Conservation (phyloP, 2,888 invertebrate species). For the Unio delphinus region DNA sequence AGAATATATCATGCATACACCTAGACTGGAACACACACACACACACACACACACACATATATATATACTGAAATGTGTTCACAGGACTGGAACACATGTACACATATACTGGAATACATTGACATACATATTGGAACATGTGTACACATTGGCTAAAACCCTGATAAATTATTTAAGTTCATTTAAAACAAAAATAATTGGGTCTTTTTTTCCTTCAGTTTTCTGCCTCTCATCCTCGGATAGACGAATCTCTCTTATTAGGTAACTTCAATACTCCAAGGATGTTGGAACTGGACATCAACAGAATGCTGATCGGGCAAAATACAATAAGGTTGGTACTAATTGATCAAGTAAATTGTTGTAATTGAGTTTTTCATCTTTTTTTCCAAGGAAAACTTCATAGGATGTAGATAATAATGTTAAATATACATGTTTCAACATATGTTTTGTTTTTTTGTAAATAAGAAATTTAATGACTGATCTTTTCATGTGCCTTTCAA, state of each 20-base stretch:
- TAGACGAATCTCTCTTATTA: constrained; percentile 2
- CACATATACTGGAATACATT: too few species aligned
- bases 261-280: constrained; percentile 61
- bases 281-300: constrained; percentile 69
- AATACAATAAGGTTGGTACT: constrained; percentile 66
- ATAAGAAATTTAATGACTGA: too few species aligned
- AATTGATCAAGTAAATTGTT: constrained; percentile 2
- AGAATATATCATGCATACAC: too few species aligned
- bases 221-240: constrained; percentile 43
- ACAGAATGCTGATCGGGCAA: constrained; percentile 70
- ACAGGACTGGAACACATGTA: too few species aligned
- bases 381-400: not conserved
- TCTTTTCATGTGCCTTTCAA: too few species aligned
- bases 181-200: not conserved
- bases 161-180: too few species aligned
- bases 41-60: too few species aligned
- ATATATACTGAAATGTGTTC: too few species aligned
- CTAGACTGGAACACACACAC: too few species aligned
- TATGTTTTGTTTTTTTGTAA: not conserved
- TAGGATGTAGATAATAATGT: not conserved
- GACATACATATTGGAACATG: too few species aligned
- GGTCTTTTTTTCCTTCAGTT: constrained; percentile 39
- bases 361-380: not conserved
- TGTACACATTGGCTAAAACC: too few species aligned
- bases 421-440: not conserved